phyloP scores from a whole-genome alignment of 2,888 invertebrate genomes.

The Molorchus minor region DNA sequence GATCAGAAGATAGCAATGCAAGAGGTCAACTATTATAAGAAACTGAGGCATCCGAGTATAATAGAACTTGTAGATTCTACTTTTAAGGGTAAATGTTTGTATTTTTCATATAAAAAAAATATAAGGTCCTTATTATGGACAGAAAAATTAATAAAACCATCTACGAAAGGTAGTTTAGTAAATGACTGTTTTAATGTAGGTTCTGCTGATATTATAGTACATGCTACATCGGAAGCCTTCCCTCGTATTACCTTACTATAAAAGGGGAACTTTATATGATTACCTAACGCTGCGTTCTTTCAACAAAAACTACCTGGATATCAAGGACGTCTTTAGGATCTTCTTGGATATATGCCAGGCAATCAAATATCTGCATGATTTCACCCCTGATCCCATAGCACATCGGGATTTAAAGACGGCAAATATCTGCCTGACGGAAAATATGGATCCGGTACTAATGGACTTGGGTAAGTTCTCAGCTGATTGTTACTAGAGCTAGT shows the following conservation, averaged over 20 bases:
- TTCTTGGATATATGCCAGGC: constrained; percentile 80
- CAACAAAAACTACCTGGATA: constrained; percentile 69
- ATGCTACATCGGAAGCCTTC: constrained; percentile 76
- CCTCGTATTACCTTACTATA: constrained; percentile 79
- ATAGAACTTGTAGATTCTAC: constrained; percentile 76
- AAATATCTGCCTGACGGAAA: constrained; percentile 80
- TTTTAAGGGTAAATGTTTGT: constrained; percentile 66
- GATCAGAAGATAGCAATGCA: constrained; percentile 77
- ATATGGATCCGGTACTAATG: constrained; percentile 79
- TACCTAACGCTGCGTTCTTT: constrained; percentile 71
- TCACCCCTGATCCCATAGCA: constrained; percentile 76
- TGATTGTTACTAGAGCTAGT: not conserved
- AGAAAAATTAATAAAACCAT: not conserved
- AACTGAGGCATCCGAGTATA: constrained; percentile 77
- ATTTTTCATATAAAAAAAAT: too few relatives aligned
- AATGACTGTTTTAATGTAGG: constrained; percentile 51
- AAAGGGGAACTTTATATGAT: constrained; percentile 79
- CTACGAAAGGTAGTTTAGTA: too few relatives aligned
- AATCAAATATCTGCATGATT: constrained; percentile 76
- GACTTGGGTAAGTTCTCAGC: constrained; percentile 71
- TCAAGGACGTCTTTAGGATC: constrained; percentile 73
- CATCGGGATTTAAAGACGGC: constrained; percentile 89
- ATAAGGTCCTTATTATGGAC: constrained; percentile 3
- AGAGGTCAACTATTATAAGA: constrained; percentile 78
- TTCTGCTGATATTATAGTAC: constrained; percentile 72